Evolutionary conservation across 2,888 invertebrate species (phyloP), one percentile per base, ranked within the genome.

Genomic region (Sceliomorpha sp.): DNA sequence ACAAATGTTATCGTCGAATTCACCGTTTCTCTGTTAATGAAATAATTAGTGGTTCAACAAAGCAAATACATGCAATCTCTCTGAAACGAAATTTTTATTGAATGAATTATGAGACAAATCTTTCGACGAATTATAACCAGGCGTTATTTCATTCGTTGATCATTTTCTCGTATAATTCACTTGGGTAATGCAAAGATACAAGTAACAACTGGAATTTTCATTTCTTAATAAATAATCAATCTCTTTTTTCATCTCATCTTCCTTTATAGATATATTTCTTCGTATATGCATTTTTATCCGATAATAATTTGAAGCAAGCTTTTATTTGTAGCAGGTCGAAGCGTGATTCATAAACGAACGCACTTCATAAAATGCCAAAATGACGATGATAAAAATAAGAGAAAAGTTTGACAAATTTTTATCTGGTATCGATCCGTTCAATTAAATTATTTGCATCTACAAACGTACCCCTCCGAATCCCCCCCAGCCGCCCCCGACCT

Each of bases 371-470:
- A 55, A 45, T 15, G 50, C 32, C 37, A 45, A 42, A 47, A 60
- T 48, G 36, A 27, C 15, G 20, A 39, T 27, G 45, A 60, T 53
- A 68, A 70, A 75, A 75, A 70, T 76, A 70, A 67, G 73, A 63
- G 75, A 62, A 70, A 71, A 58, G 51, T 70, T 69, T 42, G 42
- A 55, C 20, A 72, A 84, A 81, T 80, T 77, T 74, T 66, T 56
- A 75, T 76, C 72, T 59, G 68, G 72, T 78, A 81, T 83, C 84
- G 84, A 85, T 83, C 81, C 79, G 77, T 81, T 82, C 80, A 79
- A 85, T 85, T 85, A 84, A 84, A 85, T 85, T 84, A 85, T 81
- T 84, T 79, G 80, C 77, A 77, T 79, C 63, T 62, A 56, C 69
- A 56, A 64, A 69, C 72, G 62, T 36, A 66, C 72, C 73, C 70